phyloP scores from a whole-genome alignment of 1,140 invertebrate genomes.

The Drosophila azteca region DNA sequence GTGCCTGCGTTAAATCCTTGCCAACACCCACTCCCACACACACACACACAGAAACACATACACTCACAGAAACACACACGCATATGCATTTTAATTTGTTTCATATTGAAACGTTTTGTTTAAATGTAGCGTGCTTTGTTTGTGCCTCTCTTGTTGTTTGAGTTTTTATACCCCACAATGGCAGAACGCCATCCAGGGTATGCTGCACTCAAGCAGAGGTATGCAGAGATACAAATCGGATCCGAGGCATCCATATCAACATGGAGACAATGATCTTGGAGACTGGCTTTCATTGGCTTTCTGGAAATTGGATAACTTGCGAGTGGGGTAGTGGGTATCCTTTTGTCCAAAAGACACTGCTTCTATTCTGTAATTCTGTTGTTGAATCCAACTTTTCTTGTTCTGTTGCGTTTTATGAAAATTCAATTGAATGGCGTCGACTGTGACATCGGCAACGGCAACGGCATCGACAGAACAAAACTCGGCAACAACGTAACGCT shows the following conservation, averaged over 20 bases:
- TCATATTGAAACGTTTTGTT: constrained; percentile 78
- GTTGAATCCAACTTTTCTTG: constrained; percentile 37
- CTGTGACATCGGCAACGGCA: constrained; percentile 41
- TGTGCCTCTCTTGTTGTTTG: constrained; percentile 29
- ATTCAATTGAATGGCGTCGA: constrained; percentile 69
- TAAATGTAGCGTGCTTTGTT: constrained; percentile 70
- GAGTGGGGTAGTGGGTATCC: too few species aligned
- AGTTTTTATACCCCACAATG: constrained; percentile 19
- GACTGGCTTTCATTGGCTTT: too few species aligned
- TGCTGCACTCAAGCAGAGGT: too few species aligned
- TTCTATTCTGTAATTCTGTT: constrained; percentile 26
- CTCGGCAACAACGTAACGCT: not conserved
- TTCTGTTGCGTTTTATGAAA: constrained; percentile 71
- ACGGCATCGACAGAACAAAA: constrained; percentile 58
- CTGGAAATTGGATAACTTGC: too few species aligned
- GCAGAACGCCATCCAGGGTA: too few species aligned
- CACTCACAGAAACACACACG: not conserved
- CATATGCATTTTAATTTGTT: constrained; percentile 74
- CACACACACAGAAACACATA: not conserved
- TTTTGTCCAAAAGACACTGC: too few species aligned
- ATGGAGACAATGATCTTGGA: too few species aligned
- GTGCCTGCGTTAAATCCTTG: constrained; percentile 56
- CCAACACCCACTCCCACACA: constrained; percentile 7
- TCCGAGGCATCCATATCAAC: too few species aligned
- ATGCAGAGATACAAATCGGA: too few species aligned